Base-by-base conservation (phyloP, 2,888 invertebrate species). In the Dynastes grantii region DNA sequence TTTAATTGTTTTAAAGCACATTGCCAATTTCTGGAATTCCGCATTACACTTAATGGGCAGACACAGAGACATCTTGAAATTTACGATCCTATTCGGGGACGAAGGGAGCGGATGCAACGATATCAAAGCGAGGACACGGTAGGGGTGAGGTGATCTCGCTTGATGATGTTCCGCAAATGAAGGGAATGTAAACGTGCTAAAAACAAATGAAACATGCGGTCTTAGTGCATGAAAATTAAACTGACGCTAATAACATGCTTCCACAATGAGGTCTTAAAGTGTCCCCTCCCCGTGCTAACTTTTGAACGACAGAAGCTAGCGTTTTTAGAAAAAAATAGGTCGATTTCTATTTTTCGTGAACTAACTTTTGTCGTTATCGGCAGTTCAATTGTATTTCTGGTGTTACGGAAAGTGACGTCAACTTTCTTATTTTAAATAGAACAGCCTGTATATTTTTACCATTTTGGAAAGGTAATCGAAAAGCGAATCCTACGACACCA, bases 1-100 rank as follows among this genome's bases (percentile, higher is more conserved):
- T 86, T 86, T 86, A 87, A 87, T 87, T 87, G 87, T 87, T 87
- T 87, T 86, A 86, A 85, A 87, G 86, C 87, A 86, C 87, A 86
- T 86, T 86, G 86, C 86, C 86, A 86, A 86, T 86, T 86, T 86
- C 86, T 75, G 85, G 83, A 84, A 85, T 84, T 83, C 82, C 78
- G 78, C 61, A 78, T 78, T 78, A 78, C 78, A 45, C 45, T 78
- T 71, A 71, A 75, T 75, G 73, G 73, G 73, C 73, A 75, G 45
- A 75, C 16, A 61, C 73, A 75, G 73, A 75, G 73, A 75, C 73
- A 75, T 75, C 73, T 75, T 75, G 61, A 75, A 75, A 75, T 75
- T 75, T 75, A 75, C 73, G 73, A 61, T 61, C 37, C 61, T 29
- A 61, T 27, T 27, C 13, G 22, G 61, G 9, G 45, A 29, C 16